Base-by-base conservation (phyloP, 2,113 vertebrate genomes). In the Tor tambroides region DNA sequence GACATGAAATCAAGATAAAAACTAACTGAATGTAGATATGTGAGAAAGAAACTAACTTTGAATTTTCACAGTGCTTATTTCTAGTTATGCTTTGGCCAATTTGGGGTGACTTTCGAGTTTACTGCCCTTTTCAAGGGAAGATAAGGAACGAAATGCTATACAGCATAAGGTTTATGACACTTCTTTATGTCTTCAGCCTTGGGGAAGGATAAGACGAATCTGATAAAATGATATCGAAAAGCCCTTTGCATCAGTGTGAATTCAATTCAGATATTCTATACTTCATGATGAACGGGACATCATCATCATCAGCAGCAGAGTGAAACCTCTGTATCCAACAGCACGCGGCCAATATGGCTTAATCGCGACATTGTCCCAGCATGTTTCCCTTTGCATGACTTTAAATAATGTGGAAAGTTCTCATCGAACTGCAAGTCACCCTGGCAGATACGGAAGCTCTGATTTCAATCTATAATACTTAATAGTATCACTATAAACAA, bases 221-320 rank as follows among this genome's bases (percentile, higher is more conserved):
- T 86, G 59, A 74, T 86, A 67, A 79, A 51, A 87, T 80, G 41
- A 67, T 76, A 84, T 41, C 30, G 23, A 71, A 82, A 79, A 89
- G 88, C 88, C 88, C 88, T 89, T 89, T 80, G 51, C 67, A 59
- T 89, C 81, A 80, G 49, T 81, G 85, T 61, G 88, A 80, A 80
- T 35, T 67, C 28, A 67, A 80, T 69, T 72, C 30, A 80, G 65
- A 49, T 83, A 41, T 77, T 71, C 32, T 21, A 67, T 51, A 26
- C 28, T 19, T 74, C 30, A 23, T 46, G 35, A 56, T 46, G 77
- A 80, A 72, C 5, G 41, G 65, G 74, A 56, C 61, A 30, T 82
- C 41, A 12, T 30, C 32, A 43, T 23, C 43, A 63, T 56, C 61
- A 30, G 69, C 41, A 6, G n/a, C 63, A 83, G 38, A 69, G 80